These are phyloP conservation scores for Aporophyla nigra DNA, from an alignment of 2,888 invertebrate genomes.

Conservation along the genomic window DNA sequence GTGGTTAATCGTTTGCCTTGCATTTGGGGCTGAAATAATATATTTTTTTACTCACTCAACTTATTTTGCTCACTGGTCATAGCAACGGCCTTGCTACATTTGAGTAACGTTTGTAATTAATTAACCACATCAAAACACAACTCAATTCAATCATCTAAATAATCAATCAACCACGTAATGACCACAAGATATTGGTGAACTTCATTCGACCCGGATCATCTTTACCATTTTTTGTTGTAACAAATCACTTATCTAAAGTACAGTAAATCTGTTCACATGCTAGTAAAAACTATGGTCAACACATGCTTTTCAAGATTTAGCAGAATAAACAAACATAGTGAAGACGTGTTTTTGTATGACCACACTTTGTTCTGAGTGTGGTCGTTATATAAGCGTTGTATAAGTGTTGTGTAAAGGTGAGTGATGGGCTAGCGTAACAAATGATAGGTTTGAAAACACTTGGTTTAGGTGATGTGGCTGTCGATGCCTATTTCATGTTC, in stretches of 20 bases:
- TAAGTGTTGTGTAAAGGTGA: conserved; percentile 51
- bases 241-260: conserved; percentile 18
- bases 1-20: background rate
- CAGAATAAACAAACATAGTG: conserved; percentile 36
- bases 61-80: background rate
- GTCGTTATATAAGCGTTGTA: conserved; percentile 32
- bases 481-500: conserved; percentile 29
- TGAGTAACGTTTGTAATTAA: background rate
- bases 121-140: conserved; percentile 17
- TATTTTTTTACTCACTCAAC: background rate
- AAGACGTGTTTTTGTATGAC: conserved; percentile 35
- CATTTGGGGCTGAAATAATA: background rate
- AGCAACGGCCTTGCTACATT: background rate
- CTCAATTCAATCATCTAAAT: conserved; percentile 5
- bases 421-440: conserved; percentile 40
- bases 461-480: conserved; percentile 17
- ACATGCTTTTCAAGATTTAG: conserved; percentile 26
- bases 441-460: conserved; percentile 30
- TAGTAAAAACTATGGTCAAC: conserved; percentile 36
- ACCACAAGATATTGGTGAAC: conserved; percentile 29
- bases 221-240: conserved; percentile 19
- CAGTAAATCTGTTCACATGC: background rate
- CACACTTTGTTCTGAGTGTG: conserved; percentile 5
- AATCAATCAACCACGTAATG: conserved; percentile 7
- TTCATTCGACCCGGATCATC: conserved; percentile 34